Evolutionary conservation across 2,888 invertebrate species (phyloP).

Genomic region (Limnephilus lunatus): DNA sequence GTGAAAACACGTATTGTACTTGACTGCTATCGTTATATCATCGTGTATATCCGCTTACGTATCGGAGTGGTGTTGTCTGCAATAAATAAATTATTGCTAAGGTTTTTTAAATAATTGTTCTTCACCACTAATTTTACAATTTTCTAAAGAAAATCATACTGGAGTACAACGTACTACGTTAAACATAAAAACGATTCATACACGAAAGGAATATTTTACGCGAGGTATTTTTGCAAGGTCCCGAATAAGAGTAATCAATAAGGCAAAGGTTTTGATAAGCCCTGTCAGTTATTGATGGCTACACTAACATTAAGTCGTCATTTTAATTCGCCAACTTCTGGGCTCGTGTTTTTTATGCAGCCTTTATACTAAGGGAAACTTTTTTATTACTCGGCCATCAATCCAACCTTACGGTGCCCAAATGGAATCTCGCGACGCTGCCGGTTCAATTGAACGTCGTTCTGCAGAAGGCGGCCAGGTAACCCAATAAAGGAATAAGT

Average conservation of each 20-base stretch:
- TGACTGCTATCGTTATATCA: too few species aligned
- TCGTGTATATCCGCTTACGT: too few species aligned
- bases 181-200: not conserved
- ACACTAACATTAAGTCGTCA: constrained; percentile 25
- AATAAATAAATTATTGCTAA: too few species aligned
- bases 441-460: not conserved
- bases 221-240: not conserved
- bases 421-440: constrained; percentile 58
- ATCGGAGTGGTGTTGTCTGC: too few species aligned
- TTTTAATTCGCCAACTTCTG: constrained; percentile 48
- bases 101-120: too few species aligned
- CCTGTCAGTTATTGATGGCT: constrained; percentile 6
- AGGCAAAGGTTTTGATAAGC: not conserved
- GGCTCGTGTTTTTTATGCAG: constrained; percentile 22
- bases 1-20: too few species aligned
- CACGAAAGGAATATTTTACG: not conserved
- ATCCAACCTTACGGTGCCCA: constrained; percentile 49
- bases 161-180: too few species aligned
- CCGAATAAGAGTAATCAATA: not conserved
- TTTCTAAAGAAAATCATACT: too few species aligned
- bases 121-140: too few species aligned
- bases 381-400: constrained; percentile 55
- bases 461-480: not conserved
- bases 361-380: constrained; percentile 40
- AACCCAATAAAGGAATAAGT: not conserved